Evolutionary conservation across 2,888 invertebrate genomes (phyloP), one percentile per base, ranked within the genome.

Genomic region (Clusia tigrina): DNA sequence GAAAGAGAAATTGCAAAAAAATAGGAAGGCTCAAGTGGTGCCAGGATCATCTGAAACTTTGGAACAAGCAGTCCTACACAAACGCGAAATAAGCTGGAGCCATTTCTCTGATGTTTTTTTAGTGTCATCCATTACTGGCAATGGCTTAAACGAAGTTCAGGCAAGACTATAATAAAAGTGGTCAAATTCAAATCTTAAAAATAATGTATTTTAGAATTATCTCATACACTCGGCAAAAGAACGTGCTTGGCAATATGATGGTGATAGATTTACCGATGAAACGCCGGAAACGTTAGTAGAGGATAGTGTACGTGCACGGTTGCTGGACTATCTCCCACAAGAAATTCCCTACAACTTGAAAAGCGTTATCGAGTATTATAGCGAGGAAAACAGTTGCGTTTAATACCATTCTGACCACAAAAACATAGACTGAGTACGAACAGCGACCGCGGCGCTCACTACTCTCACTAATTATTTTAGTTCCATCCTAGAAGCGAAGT

Each of bases 81-180:
- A 72, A 5, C 74, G 78, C 0, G 62, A 71, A 60, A 65, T 68
- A 0, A 88, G 89, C 6, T 93, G 92, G 91, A 87, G 88, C n/a
- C 81, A 91, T 69, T 99, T 99, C 83, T 87, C 89, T 24, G 90
- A 93, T 78, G 90, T 98, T 10, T 98, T 98, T 80, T 90, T 97
- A 86, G 88, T 95, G n/a, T 97, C 97, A 9, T 92, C 96, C 0
- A 80, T 95, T 24, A 89, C 88, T 61, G 91, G 91, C 22, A 89
- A 89, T 83, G 95, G 95, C 1, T 83, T 94, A 1, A 84, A 86
- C 26, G 89, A 90, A 72, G 85, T 95, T 25, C 88, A 89, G 85
- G 92, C 91, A n/a, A n/a, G n/a, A n/a, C n/a, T n/a, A n/a, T n/a
- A n/a, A n/a, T n/a, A n/a, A n/a, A n/a, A 17, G 9, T 52, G 12